These are phyloP conservation scores for Grus americana DNA, from an alignment of 2,113 vertebrate genomes.

Conservation along the genomic window DNA sequence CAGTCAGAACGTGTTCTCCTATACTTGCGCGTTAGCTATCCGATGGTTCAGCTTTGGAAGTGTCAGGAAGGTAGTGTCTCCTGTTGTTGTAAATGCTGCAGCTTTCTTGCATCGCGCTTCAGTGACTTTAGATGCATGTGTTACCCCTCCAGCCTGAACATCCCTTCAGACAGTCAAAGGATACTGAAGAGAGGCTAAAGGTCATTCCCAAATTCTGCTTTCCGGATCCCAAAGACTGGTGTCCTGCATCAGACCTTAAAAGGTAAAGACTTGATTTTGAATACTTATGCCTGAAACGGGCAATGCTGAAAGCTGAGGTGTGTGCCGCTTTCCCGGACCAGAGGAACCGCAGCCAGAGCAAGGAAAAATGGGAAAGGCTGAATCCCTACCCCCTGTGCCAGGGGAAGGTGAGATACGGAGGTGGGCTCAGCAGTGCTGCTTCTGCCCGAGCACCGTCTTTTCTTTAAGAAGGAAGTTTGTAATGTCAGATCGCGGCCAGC, in stretches of 20 bases:
- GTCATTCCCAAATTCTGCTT: slow-evolving; percentile 98
- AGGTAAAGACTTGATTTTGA: slow-evolving; percentile 76
- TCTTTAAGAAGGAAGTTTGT: neutral
- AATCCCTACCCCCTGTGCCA: neutral
- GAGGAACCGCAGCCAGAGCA: neutral
- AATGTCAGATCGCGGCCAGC: neutral
- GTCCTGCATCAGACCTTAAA: slow-evolving; percentile 83
- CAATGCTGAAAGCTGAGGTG: neutral
- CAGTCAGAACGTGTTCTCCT: neutral
- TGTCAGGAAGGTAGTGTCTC: neutral
- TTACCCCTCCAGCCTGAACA: slow-evolving; percentile 85
- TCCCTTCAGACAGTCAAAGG: slow-evolving; percentile 85
- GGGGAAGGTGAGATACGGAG: neutral
- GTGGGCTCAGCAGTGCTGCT: neutral
- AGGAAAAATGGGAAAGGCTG: neutral
- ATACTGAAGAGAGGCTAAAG: slow-evolving; percentile 92
- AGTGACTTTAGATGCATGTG: neutral
- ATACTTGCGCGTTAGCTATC: neutral
- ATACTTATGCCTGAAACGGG: neutral
- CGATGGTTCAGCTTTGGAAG: neutral
- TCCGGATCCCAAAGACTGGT: slow-evolving; percentile 92
- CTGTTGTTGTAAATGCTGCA: neutral
- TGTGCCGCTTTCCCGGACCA: neutral
- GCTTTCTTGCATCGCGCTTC: neutral
- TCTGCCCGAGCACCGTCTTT: neutral